Base-by-base conservation (phyloP, 2,888 invertebrate species). In the Drosophila leonis region DNA sequence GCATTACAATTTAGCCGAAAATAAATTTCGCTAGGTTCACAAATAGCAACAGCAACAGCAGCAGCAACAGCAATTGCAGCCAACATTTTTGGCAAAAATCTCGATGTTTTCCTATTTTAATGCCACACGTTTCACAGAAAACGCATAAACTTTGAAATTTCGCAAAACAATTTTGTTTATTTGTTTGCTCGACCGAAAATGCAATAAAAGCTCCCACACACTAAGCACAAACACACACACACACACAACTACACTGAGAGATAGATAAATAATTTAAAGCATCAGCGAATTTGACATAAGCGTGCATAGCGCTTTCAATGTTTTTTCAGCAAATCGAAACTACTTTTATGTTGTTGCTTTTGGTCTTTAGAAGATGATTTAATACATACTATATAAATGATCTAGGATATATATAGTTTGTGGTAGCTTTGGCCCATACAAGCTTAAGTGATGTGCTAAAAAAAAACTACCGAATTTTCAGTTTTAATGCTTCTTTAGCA, bases 81-180 rank as follows among this genome's bases (percentile, higher is more conserved):
- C 56, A 49, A 48, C 63, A 73, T 59, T 33, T 56, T 33, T 42
- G 31, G 20, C 42, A 56, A 55, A 64, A 67, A 66, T 61, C 46
- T 44, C 27, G 51, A 37, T 63, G 49, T 62, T 70, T 61, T 41
- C 59, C 65, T 51, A 65, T 75, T 79, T 74, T 75, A 75, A 67
- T 78, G 70, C 79, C 70, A 20, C 80, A 79, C 75, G 80, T 80
- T 79, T 75, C 76, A 52, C 61, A 52, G 64, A 79, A 81, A 83
- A 67, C 65, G 37, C 72, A 78, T 80, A 66, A 82, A 80, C 44
- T 73, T 57, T 44, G 33, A 55, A 77, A 63, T 46, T 73, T 66
- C 6, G 64, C 65, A 66, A 77, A 66, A 79, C 75, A 75, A 64
- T 64, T 55, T 69, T 72, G 65, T 82, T 82, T 83, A 59, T 77